Evolutionary conservation across 2,797 vertebrate genomes (phyloP).

Genomic region (Poeciliopsis turneri): DNA sequence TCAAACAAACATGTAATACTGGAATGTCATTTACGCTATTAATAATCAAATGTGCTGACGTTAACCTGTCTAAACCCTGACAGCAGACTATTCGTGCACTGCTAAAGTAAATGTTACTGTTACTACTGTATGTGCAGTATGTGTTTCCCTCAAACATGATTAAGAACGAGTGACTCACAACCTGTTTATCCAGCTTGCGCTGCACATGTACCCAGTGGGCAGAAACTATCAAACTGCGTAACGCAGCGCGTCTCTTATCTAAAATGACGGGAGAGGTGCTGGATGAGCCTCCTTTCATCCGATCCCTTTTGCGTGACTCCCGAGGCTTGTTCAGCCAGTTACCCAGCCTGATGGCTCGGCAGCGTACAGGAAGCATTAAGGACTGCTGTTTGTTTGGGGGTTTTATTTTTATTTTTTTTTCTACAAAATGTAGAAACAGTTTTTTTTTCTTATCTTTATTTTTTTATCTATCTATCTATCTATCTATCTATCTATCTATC

Average conservation of each 20-base stretch:
- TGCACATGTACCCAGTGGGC: neutral
- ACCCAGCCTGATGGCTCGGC: neutral
- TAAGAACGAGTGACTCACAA: neutral
- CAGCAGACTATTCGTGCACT: neutral
- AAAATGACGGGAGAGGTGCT: constrained; percentile 2
- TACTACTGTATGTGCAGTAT: neutral
- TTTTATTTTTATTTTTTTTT: too few species aligned
- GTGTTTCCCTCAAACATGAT: neutral
- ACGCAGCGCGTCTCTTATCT: neutral
- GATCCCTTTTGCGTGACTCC: neutral
- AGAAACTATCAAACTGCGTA: neutral
- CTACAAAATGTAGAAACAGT: neutral
- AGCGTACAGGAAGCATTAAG: neutral
- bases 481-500: neutral
- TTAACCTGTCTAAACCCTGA: neutral
- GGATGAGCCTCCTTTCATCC: neutral
- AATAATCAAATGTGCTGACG: neutral
- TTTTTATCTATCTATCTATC: neutral
- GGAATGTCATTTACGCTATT: neutral
- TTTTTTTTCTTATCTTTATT: neutral
- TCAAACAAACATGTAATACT: neutral
- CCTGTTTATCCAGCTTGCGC: neutral
- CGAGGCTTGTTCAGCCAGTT: constrained; percentile 2
- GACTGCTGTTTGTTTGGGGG: neutral
- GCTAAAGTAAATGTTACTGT: neutral